A percentile compares a stretch with the other conserved stretches of the same genome.
Evolutionary conservation across 2,797 vertebrate genomes (phyloP).

Genomic region (Ataeniobius toweri): DNA sequence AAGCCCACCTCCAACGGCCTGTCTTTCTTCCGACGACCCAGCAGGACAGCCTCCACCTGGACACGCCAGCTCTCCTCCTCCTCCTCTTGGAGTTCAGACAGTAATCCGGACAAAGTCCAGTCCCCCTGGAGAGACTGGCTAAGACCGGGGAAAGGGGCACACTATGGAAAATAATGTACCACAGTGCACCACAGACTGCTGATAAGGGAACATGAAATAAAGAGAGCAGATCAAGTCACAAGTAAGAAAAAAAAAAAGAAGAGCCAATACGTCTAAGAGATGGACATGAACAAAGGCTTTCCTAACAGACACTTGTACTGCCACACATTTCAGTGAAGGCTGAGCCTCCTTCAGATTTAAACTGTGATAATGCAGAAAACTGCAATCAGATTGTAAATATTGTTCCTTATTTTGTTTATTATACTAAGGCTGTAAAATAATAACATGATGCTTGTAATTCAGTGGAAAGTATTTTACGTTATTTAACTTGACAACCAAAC

Average conservation of each 20-base stretch:
- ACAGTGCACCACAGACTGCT: background rate
- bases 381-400: slow-evolving; percentile 48
- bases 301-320: slow-evolving; percentile 9
- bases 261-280: slow-evolving; percentile 37
- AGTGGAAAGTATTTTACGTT: slow-evolving; percentile 41
- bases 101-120: slow-evolving; percentile 56
- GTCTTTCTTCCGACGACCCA: slow-evolving; percentile 72
- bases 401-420: slow-evolving; percentile 55
- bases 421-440: slow-evolving; percentile 36
- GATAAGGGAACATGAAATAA: slow-evolving; percentile 3
- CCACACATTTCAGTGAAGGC: slow-evolving; percentile 61
- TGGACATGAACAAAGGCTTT: slow-evolving; percentile 42
- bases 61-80: slow-evolving; percentile 43
- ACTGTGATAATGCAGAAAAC: slow-evolving; percentile 42
- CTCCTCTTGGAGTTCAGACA: slow-evolving; percentile 61
- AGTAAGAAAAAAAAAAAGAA: slow-evolving; percentile 14
- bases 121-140: slow-evolving; percentile 82
- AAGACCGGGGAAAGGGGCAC: slow-evolving; percentile 71
- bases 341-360: slow-evolving; percentile 40
- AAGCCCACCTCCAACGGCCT: slow-evolving; percentile 63
- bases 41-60: slow-evolving; percentile 47
- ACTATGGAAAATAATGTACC: slow-evolving; percentile 62
- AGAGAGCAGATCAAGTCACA: slow-evolving; percentile 4
- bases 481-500: slow-evolving; percentile 51
- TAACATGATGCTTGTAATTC: slow-evolving; percentile 25